These are phyloP conservation scores for Clavelina lepadiformis DNA, from an alignment of 23 tunicate species.

Conservation along the genomic window DNA sequence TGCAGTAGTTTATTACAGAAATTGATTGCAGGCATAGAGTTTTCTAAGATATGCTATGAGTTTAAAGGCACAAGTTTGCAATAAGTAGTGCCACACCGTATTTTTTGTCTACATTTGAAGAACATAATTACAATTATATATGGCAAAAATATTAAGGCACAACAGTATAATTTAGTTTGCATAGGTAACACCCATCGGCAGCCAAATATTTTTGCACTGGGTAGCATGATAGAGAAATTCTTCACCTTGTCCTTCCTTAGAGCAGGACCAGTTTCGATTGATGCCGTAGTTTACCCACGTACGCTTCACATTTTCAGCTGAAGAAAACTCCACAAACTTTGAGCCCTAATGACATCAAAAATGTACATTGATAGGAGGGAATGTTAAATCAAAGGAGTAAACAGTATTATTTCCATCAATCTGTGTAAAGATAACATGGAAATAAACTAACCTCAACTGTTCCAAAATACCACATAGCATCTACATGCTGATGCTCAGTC, in stretches of 20 bases:
- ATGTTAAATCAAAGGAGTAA: not conserved
- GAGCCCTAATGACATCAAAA: slow-evolving; percentile 49
- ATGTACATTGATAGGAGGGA: not conserved
- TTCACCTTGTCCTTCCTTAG: slow-evolving; percentile 74
- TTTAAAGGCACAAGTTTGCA: too few species aligned
- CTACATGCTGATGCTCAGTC: slow-evolving; percentile 86
- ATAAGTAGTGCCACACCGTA: too few species aligned
- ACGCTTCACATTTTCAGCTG: slow-evolving; percentile 94
- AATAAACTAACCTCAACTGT: slow-evolving; percentile 61
- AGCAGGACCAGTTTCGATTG: slow-evolving; percentile 53
- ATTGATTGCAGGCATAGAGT: too few species aligned
- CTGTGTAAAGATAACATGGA: too few species aligned
- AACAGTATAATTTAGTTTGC: slow-evolving; percentile 83
- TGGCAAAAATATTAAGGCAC: too few species aligned
- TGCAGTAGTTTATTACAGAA: too few species aligned
- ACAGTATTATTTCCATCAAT: not conserved
- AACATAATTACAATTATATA: too few species aligned
- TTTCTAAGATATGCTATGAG: too few species aligned
- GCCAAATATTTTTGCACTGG: slow-evolving; percentile 97
- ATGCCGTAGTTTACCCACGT: slow-evolving; percentile 97
- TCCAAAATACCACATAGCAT: slow-evolving; percentile 98
- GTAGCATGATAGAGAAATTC: slow-evolving; percentile 95
- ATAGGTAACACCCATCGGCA: slow-evolving; percentile 96
- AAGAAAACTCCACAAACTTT: slow-evolving; percentile 77
- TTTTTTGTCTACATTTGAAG: too few species aligned